Conservation (phyloP, 2,888 invertebrate species). For the Protophormia terraenovae region DNA sequence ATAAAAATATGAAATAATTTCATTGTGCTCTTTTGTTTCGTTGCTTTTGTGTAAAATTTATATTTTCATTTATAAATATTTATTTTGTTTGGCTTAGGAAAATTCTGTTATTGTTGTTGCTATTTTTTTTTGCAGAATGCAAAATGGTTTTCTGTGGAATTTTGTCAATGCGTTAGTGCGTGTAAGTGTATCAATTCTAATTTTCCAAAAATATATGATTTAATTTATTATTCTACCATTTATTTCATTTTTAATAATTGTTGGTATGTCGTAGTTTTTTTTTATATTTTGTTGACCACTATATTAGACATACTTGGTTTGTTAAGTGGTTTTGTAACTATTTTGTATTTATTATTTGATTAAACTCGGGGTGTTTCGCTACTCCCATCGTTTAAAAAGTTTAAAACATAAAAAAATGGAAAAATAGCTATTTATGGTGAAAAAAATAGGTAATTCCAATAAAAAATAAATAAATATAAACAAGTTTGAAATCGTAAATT, state of each 20-base stretch:
- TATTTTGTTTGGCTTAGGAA: constrained; percentile 2
- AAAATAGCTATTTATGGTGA: too few relatives aligned
- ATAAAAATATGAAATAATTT: constrained; percentile 21
- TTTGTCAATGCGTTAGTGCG: not conserved
- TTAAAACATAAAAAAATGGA: too few relatives aligned
- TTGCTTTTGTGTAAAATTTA: constrained; percentile 23
- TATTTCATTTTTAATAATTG: constrained; percentile 19
- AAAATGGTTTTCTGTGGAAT: not conserved
- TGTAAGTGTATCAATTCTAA: not conserved
- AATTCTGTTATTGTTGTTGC: constrained; percentile 6
- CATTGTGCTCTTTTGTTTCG: not conserved
- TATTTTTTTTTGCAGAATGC: not conserved
- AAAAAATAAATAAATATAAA: too few relatives aligned
- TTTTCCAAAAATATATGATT: constrained; percentile 26
- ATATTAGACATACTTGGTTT: not conserved
- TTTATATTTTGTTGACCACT: not conserved
- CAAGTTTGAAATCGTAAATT: too few relatives aligned
- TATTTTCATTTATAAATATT: constrained; percentile 37
- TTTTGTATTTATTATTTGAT: too few relatives aligned
- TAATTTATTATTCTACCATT: constrained; percentile 37
- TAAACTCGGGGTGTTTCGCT: too few relatives aligned
- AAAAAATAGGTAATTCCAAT: too few relatives aligned
- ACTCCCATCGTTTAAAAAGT: too few relatives aligned
- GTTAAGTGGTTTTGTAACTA: not conserved
- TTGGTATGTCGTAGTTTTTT: not conserved